Conservation (phyloP, 2,113 vertebrate genomes). For the Alectura lathami region DNA sequence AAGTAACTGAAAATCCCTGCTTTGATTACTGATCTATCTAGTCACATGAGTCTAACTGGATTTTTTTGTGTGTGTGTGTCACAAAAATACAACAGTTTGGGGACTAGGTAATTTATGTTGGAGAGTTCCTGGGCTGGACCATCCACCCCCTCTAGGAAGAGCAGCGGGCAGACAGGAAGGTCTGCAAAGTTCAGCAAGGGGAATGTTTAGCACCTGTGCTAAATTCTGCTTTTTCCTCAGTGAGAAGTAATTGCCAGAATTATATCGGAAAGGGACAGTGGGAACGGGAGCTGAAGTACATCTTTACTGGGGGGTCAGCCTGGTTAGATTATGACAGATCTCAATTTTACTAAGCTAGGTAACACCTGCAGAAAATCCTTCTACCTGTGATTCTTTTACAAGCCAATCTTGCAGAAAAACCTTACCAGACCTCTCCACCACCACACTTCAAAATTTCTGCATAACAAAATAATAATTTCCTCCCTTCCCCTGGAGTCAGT, state of each 20-base stretch:
- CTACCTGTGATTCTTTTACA: neutral
- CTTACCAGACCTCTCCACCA: neutral
- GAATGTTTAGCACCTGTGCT: neutral
- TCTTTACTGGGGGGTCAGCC: neutral
- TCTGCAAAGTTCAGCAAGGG: neutral
- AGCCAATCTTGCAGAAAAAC: neutral
- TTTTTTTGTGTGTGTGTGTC: neutral
- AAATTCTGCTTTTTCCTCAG: neutral
- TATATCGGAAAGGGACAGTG: neutral
- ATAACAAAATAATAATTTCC: constrained; percentile 30
- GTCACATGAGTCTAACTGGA: neutral
- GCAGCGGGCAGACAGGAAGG: neutral
- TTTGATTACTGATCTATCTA: neutral
- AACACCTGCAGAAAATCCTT: neutral
- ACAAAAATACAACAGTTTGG: neutral
- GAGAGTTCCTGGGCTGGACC: neutral
- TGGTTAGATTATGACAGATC: neutral
- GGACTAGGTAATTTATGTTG: neutral
- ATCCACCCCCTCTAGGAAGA: neutral
- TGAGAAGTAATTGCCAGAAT: neutral
- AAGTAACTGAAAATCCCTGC: neutral
- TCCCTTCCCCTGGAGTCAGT: neutral
- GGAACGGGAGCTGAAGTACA: neutral
- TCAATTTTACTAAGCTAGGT: neutral
- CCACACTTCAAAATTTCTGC: neutral